A percentile compares a stretch with the other conserved stretches of the same genome.
These are phyloP conservation scores for Choristoneura fumiferana DNA, from an alignment of 1,140 invertebrate genomes.

Conservation along the genomic window DNA sequence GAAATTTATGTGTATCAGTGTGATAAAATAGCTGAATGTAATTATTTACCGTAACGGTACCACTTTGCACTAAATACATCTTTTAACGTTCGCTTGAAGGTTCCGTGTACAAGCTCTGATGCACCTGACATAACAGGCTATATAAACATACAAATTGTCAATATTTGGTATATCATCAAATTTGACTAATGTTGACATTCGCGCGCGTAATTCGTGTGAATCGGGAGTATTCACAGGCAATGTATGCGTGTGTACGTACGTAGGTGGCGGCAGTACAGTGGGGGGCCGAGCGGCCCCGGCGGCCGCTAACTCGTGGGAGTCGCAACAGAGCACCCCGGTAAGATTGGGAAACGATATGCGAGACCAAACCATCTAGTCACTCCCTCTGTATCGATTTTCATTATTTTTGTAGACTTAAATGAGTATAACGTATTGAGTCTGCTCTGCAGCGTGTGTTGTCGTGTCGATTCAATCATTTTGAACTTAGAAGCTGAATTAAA, in stretches of 20 bases:
- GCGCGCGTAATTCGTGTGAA: slow-evolving; percentile 28
- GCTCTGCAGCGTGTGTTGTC: slow-evolving; percentile 75
- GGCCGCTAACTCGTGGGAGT: slow-evolving; percentile 65
- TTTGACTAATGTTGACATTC: background rate
- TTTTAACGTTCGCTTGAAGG: too few species aligned
- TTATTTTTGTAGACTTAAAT: slow-evolving; percentile 68
- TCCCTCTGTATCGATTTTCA: slow-evolving; percentile 68
- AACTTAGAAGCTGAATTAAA: slow-evolving; percentile 63
- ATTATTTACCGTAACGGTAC: too few species aligned
- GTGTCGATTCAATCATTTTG: slow-evolving; percentile 55
- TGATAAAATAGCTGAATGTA: too few species aligned
- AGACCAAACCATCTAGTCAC: slow-evolving; percentile 56
- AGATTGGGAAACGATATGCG: slow-evolving; percentile 65
- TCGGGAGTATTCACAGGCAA: slow-evolving; percentile 41
- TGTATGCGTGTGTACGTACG: slow-evolving; percentile 69
- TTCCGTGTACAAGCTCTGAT: too few species aligned
- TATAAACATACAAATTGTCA: too few species aligned
- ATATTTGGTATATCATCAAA: too few species aligned
- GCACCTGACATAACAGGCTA: too few species aligned
- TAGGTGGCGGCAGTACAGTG: slow-evolving; percentile 71
- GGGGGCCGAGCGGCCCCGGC: slow-evolving; percentile 56
- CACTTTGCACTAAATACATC: too few species aligned
- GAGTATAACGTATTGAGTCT: slow-evolving; percentile 69
- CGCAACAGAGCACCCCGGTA: slow-evolving; percentile 74
- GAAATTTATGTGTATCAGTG: too few species aligned